A percentile compares a stretch with the other conserved stretches of the same genome.
Conservation (phyloP, 2,113 vertebrate genomes). For the Vidua macroura region DNA sequence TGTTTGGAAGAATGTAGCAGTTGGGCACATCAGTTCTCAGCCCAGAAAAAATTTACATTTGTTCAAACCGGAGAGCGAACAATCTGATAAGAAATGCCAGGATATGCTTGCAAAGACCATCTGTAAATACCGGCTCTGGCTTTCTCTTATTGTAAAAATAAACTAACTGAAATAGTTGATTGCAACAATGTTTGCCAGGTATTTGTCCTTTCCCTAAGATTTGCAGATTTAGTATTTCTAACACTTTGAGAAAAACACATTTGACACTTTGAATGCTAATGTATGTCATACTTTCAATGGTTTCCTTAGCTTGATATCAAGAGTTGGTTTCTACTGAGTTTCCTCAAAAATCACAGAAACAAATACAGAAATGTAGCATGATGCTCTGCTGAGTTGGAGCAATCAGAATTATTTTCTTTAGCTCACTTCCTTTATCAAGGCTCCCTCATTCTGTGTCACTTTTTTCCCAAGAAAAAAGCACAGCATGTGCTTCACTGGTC, state of each 20-base stretch:
- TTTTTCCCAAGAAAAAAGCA: not conserved
- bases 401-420: not conserved
- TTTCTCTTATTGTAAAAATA: not conserved
- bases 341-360: not conserved
- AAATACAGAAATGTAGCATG: not conserved
- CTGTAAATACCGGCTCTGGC: not conserved
- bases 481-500: not conserved
- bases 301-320: not conserved
- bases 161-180: not conserved
- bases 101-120: not conserved
- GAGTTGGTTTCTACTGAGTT: not conserved
- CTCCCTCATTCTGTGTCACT: not conserved
- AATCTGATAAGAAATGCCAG: not conserved
- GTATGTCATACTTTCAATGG: not conserved
- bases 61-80: rapidly evolving
- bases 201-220: not conserved
- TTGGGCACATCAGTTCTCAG: not conserved
- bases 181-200: not conserved
- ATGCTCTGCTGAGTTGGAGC: not conserved
- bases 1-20: not conserved
- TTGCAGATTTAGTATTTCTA: not conserved
- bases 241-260: not conserved
- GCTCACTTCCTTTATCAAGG: not conserved
- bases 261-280: not conserved
- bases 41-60: not conserved